These are phyloP conservation scores for Stegodyphus dumicola DNA, from an alignment of 1,140 invertebrate species.

Conservation along the genomic window DNA sequence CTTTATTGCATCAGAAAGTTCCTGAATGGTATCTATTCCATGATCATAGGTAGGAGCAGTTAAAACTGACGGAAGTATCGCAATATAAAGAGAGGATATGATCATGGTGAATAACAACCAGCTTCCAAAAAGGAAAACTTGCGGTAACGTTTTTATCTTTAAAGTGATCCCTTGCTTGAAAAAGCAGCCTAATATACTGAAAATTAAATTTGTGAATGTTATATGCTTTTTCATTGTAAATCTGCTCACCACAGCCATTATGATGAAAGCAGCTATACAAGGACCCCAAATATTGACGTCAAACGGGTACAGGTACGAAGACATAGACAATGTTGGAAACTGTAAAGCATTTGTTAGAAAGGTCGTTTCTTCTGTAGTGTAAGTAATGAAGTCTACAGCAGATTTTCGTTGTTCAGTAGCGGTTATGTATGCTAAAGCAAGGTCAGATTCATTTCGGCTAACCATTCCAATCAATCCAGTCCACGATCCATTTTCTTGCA, in stretches of 20 bases:
- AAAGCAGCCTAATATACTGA: background rate
- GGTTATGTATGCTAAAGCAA: background rate
- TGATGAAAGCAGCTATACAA: background rate
- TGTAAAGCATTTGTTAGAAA: conserved; percentile 10
- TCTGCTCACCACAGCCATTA: background rate
- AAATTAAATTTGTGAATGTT: background rate
- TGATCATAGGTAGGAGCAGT: background rate
- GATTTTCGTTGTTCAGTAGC: background rate
- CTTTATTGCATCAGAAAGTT: background rate
- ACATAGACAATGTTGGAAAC: background rate
- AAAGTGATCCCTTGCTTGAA: background rate
- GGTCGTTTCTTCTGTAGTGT: background rate
- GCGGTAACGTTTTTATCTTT: background rate
- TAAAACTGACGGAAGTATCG: conserved; percentile 1
- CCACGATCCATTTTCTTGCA: background rate
- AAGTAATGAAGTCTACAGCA: conserved; percentile 6
- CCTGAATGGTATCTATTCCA: conserved; percentile 2
- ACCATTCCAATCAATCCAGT: conserved; percentile 32
- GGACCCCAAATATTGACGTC: background rate
- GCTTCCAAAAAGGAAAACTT: background rate
- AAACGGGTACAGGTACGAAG: background rate
- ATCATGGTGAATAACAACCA: background rate
- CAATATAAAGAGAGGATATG: background rate
- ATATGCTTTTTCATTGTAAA: background rate
- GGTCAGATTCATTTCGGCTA: conserved; percentile 7